Evolutionary conservation across 2,797 vertebrate species (phyloP), one percentile per base, ranked within the genome.

Genomic region (Crenichthys baileyi): DNA sequence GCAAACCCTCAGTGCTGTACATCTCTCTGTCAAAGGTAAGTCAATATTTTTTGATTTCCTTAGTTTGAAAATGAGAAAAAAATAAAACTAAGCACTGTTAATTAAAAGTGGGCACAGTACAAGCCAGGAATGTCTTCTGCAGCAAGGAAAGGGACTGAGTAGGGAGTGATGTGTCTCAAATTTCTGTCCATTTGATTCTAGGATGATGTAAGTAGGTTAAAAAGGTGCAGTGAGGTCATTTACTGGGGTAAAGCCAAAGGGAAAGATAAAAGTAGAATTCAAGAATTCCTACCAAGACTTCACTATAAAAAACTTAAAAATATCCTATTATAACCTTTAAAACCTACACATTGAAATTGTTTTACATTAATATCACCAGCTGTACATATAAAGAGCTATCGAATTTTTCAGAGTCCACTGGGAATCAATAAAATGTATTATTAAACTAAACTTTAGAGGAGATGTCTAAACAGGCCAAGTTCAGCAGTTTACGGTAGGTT

Each of bases 1-100:
- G 44, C 97, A 98, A 92, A 99, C 98, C 0, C 95, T 99, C 79
- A 99, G 98, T 0, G 96, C 98, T 0, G 98, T 99, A 71, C 97
- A 97, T 83, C 96, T 99, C 86, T 95, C 96, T 16, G 97, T 99
- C 75, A 97, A 98, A 95, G 98, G 98, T 99, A 96, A 94, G 94
- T 90, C 41, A 41, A 75, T 31, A 81, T 24, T 13, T 39, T 46
- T 67, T 76, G 0, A n/a, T 6, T 50, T 72, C 16, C 12, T 12
- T 73, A 39, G 68, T 76, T 70, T 22, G 2, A 61, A 83, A 55
- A 77, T 22, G 2, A 53, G 55, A 53, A 2, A 70, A 72, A 8
- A 3, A 63, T 24, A 55, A 41, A 4, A 31, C 36, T 36, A 22
- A 0, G 1, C 31, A 29, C 2, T 46, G 70, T 39, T 26, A 58